Evolutionary conservation across 1,140 invertebrate genomes (phyloP), one percentile per base, ranked within the genome.

Genomic region (Drosophila parvula): DNA sequence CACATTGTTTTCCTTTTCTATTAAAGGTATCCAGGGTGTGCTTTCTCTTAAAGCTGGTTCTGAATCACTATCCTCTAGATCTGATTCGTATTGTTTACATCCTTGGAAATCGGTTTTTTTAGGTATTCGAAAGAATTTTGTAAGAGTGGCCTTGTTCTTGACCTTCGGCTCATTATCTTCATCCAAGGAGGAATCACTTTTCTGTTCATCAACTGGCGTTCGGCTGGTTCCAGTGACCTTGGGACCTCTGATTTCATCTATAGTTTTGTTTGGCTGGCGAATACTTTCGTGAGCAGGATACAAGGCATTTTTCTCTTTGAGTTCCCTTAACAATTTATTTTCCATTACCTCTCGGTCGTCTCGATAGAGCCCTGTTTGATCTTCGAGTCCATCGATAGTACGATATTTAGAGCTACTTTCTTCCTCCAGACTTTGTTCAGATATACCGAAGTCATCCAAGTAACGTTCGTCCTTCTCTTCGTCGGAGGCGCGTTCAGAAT

Each of bases 211-310:
- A 5, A 32, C 16, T 14, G 38, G 63, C 0, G 2, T 22, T 16
- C 8, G n/a, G 4, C 34, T n/a, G n/a, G 56, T 48, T 10, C 74
- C 74, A 14, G 74, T 77, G 9, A 34, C 40, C n/a, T 56, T 45
- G 27, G 41, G 32, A 30, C 74, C 73, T 10, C 32, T 67, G 5
- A 77, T 41, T 28, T 68, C 74, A n/a, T 47, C 56, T 10, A 77
- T 68, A 2, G 51, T 27, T 5, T 10, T 8, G 18, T 55, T 36
- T 16, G 30, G 18, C 11, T 59, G n/a, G 27, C 50, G 22, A 16
- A 2, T 12, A 11, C 16, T n/a, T 11, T 8, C 11, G 8, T 36
- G 38, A 3, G n/a, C 22, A 1, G 16, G 22, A 14, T 4, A 22
- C 6, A 34, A 68, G 4, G 30, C 27, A 2, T 27, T 36, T 8